These are phyloP conservation scores for Tringa solitaria DNA, from an alignment of 2,113 vertebrate species.

Conservation along the genomic window DNA sequence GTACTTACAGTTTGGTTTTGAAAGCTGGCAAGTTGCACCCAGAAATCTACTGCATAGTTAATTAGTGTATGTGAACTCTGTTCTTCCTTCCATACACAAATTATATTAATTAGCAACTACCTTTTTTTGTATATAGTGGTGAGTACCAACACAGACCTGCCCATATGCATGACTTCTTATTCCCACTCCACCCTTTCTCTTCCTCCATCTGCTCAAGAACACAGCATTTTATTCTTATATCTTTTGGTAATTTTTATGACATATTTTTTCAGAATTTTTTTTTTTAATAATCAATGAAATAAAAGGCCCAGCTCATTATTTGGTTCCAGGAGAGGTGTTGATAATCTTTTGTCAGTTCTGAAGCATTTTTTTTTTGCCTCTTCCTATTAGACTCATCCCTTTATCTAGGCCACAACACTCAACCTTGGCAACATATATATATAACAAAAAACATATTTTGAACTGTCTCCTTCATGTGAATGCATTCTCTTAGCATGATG, in stretches of 20 bases:
- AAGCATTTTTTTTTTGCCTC: fast-evolving
- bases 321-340: not conserved
- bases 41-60: not conserved
- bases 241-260: not conserved
- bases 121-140: not conserved
- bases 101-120: not conserved
- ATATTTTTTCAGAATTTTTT: not conserved
- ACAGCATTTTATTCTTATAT: not conserved
- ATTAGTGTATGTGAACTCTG: not conserved
- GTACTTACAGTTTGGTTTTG: not conserved
- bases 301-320: not conserved
- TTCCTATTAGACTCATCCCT: not conserved
- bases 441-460: not conserved
- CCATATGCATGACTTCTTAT: not conserved
- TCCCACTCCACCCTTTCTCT: fast-evolving
- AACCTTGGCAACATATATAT: not conserved
- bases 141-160: not conserved
- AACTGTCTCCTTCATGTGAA: not conserved
- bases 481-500: not conserved
- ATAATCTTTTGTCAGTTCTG: not conserved
- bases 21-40: not conserved
- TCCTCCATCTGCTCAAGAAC: not conserved
- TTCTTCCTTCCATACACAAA: not conserved
- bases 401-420: not conserved
- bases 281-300: not conserved